Evolutionary conservation across 2,797 vertebrate species (phyloP).

Genomic region (Lacerta viridis): DNA sequence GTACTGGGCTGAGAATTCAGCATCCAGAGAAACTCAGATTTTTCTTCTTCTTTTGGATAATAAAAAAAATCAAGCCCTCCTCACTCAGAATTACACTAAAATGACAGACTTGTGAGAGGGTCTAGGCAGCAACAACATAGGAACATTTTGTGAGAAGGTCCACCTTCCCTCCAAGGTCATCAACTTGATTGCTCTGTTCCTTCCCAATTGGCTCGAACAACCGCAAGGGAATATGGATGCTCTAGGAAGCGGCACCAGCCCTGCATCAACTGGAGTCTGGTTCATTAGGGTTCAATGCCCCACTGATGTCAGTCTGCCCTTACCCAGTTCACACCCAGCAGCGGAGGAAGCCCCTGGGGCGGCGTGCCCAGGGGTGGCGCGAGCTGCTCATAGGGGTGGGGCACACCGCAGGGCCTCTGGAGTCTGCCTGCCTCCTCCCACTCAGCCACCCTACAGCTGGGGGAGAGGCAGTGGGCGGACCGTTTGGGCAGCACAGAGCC

Average conservation of each 20-base stretch:
- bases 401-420: no score
- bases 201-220: not conserved
- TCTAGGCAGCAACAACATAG: not conserved
- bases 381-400: no score
- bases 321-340: no score
- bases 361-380: no score
- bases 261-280: no score
- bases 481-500: no score
- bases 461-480: no score
- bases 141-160: not conserved
- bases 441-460: no score
- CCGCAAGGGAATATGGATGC: not conserved
- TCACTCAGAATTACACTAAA: not conserved
- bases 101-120: not conserved
- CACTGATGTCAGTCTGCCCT: not conserved
- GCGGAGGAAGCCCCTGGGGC: no score
- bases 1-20: not conserved
- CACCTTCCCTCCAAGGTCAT: not conserved
- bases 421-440: no score
- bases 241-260: not conserved
- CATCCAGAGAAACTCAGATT: not conserved
- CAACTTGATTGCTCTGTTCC: not conserved
- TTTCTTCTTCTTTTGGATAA: not conserved
- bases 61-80: not conserved
- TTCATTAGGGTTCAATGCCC: not conserved